Conservation (phyloP, 2,113 vertebrate species). For the Sus scrofa region T2T-Sscrofa CM000812.6:263616501-263617000, state of each 20-base stretch:
- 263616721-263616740: too few species aligned
- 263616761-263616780: too few species aligned
- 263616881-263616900: too few species aligned
- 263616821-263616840: too few species aligned
- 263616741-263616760: too few species aligned
- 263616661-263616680: not conserved
- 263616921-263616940: too few species aligned
- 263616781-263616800: too few species aligned
- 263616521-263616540: not conserved
- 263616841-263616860: too few species aligned
- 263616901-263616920: too few species aligned
- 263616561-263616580: not conserved
- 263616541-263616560: not conserved
- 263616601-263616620: not conserved
- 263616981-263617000: not conserved
- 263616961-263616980: not conserved
- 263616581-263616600: not conserved
- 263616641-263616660: not conserved
- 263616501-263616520: not conserved
- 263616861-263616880: too few species aligned
- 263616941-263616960: not conserved
- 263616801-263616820: too few species aligned
- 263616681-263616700: not conserved
- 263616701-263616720: too few species aligned
- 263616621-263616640: not conserved